Conservation (phyloP, 2,888 invertebrate species). For the Cheilosia scutellata region DNA sequence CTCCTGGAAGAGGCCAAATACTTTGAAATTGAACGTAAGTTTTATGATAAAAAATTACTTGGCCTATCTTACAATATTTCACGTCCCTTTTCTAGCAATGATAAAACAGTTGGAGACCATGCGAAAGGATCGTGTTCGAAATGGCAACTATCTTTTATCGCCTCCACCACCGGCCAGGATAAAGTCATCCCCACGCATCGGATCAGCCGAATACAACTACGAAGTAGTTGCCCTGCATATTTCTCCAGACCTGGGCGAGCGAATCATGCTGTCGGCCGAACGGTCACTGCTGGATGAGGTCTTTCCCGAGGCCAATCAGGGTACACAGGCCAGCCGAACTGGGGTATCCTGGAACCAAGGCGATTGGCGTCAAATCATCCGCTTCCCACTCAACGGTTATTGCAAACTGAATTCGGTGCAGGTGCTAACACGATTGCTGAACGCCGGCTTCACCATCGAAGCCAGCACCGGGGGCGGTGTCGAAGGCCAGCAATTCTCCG, state of each 20-base stretch:
- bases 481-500: slow-evolving; percentile 95
- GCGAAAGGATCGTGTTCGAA: slow-evolving; percentile 88
- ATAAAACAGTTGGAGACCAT: slow-evolving; percentile 89
- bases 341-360: slow-evolving; percentile 93
- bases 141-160: slow-evolving; percentile 85
- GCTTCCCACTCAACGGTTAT: slow-evolving; percentile 94
- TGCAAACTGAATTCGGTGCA: slow-evolving; percentile 95
- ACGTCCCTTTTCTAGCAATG: slow-evolving; percentile 86
- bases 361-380: slow-evolving; percentile 92
- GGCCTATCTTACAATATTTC: neutral
- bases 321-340: slow-evolving; percentile 90
- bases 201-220: slow-evolving; percentile 85
- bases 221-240: slow-evolving; percentile 93
- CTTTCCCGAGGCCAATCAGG: slow-evolving; percentile 91
- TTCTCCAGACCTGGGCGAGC: slow-evolving; percentile 91
- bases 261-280: slow-evolving; percentile 93
- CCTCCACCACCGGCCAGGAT: slow-evolving; percentile 83
- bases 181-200: slow-evolving; percentile 81
- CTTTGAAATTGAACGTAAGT: slow-evolving; percentile 95
- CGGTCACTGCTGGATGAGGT: slow-evolving; percentile 90
- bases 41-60: slow-evolving; percentile 73
- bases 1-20: slow-evolving; percentile 95
- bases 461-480: slow-evolving; percentile 95
- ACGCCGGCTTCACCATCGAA: slow-evolving; percentile 90
- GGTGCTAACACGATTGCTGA: slow-evolving; percentile 92